Evolutionary conservation across 23 tunicate genomes (phyloP).

Genomic region (Phallusia fumigata): DNA sequence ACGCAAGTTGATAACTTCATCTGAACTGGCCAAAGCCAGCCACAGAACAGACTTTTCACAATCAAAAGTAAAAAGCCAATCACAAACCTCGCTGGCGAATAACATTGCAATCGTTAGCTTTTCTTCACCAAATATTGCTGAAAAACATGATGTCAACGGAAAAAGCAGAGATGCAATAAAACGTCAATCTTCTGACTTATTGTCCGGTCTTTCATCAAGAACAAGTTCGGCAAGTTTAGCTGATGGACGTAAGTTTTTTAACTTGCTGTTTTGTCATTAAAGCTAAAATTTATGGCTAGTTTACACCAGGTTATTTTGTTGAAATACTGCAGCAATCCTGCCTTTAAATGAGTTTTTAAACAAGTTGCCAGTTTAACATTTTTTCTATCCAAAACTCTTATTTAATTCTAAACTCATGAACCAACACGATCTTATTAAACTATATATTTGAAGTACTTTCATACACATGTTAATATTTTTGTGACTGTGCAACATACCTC

Average conservation of each 20-base stretch:
- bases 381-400: too few species aligned
- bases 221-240: constrained; percentile 1
- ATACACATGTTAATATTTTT: too few species aligned
- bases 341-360: too few species aligned
- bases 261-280: too few species aligned
- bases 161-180: background rate
- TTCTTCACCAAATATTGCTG: background rate
- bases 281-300: too few species aligned
- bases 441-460: too few species aligned
- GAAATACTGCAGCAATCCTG: too few species aligned
- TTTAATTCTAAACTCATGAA: too few species aligned
- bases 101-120: background rate
- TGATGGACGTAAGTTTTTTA: background rate
- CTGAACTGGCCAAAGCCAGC: background rate
- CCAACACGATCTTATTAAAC: too few species aligned
- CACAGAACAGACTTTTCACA: background rate
- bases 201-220: background rate
- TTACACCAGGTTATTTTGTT: too few species aligned
- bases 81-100: background rate
- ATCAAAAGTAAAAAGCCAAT: background rate
- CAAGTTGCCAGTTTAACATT: too few species aligned
- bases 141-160: background rate
- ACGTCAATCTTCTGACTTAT: background rate
- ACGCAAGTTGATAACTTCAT: background rate
- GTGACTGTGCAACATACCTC: too few species aligned